Evolutionary conservation across 2,888 invertebrate species (phyloP).

Genomic region (Kryphioiulus occultus): DNA sequence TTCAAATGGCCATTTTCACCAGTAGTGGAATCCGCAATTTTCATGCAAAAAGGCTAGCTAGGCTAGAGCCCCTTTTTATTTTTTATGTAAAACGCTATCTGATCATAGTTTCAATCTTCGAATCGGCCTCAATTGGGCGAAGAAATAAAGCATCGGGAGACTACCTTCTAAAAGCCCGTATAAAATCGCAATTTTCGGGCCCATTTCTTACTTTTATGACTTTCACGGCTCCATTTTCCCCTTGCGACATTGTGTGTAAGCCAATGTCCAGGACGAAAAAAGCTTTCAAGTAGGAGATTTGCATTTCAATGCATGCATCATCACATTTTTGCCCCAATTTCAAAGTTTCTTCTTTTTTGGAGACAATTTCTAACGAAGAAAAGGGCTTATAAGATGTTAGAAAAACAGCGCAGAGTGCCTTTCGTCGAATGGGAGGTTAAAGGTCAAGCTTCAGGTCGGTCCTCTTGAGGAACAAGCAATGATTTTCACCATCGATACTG

Average conservation of each 20-base stretch:
- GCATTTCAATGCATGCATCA: background rate
- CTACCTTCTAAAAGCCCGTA: background rate
- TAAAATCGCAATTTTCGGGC: conserved; percentile 3
- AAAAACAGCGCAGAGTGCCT: too few species aligned
- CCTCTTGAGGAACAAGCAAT: too few species aligned
- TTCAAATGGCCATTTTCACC: background rate
- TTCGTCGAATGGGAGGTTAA: too few species aligned
- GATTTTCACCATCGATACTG: too few species aligned
- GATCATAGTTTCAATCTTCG: conserved; percentile 6
- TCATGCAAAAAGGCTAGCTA: background rate
- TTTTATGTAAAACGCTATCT: conserved; percentile 12
- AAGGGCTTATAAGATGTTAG: too few species aligned
- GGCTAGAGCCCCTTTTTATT: too few species aligned
- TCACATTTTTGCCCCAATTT: background rate
- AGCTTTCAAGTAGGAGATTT: background rate
- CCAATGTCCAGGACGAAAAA: background rate
- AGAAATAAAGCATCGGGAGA: background rate
- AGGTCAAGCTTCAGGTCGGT: too few species aligned
- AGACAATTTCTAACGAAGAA: too few species aligned
- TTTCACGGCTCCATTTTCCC: background rate
- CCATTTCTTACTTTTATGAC: background rate
- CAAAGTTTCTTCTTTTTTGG: too few species aligned
- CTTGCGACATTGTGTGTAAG: background rate
- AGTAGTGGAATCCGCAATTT: background rate
- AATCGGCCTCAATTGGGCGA: background rate